These are phyloP conservation scores for Thelaira solivaga DNA, from an alignment of 2,888 invertebrate genomes.

Conservation along the genomic window DNA sequence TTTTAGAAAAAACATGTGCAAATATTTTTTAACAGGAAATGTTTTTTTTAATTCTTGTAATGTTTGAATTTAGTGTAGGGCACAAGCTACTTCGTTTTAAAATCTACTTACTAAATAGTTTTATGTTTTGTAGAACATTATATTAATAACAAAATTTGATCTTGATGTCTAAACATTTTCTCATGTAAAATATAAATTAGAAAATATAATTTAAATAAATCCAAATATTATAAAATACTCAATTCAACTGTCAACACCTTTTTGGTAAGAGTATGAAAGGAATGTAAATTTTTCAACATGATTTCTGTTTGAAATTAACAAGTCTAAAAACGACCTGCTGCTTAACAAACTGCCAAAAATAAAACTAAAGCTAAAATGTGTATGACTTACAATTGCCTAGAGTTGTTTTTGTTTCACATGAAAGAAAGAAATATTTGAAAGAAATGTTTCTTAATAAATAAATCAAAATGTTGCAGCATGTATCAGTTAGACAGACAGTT, in stretches of 20 bases:
- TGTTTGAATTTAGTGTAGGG: no score
- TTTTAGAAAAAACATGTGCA: no score
- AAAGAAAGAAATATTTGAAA: conserved; percentile 2
- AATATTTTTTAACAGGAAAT: no score
- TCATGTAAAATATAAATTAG: background rate
- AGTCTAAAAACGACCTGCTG: conserved; percentile 1
- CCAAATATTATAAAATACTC: background rate
- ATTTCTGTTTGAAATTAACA: conserved; percentile 29
- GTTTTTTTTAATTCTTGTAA: no score
- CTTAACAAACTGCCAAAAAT: background rate
- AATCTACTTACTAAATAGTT: background rate
- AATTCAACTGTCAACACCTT: conserved; percentile 34
- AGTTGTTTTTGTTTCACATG: no score
- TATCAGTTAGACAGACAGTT: conserved; percentile 2
- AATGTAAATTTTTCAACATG: conserved; percentile 2
- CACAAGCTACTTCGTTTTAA: no score
- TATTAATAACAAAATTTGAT: background rate
- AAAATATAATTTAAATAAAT: conserved; percentile 18
- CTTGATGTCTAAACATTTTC: background rate
- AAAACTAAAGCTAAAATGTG: no score
- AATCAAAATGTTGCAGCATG: background rate
- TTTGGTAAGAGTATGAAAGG: background rate
- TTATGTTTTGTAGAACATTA: background rate
- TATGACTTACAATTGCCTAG: conserved; percentile 28
- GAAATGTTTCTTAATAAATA: conserved; percentile 14